Conservation (phyloP, 2,888 invertebrate genomes). For the Clivina fossor region DNA sequence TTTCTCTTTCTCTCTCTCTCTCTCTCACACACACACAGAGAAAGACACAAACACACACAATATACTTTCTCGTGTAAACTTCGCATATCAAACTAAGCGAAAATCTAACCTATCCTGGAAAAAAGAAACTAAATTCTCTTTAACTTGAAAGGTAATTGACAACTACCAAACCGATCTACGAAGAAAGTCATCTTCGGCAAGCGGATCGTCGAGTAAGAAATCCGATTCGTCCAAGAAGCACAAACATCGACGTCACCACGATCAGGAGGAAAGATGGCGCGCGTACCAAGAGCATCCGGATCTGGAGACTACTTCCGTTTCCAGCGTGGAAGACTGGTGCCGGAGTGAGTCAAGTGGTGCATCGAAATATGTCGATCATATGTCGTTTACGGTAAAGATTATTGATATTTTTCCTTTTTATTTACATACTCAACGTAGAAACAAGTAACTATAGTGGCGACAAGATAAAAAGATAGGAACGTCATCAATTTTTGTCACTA, state of each 20-base stretch:
- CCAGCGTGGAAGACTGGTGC: constrained; percentile 52
- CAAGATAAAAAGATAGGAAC: no score
- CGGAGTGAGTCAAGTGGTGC: constrained; percentile 49
- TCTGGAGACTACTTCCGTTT: constrained; percentile 48
- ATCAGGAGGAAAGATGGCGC: constrained; percentile 48
- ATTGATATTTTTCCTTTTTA: no score
- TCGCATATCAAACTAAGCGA: no score
- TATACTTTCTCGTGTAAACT: no score
- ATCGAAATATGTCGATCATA: constrained; percentile 50
- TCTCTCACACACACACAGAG: no score
- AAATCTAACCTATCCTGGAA: no score
- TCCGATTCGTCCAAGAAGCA: constrained; percentile 46
- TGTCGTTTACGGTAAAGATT: constrained; percentile 49
- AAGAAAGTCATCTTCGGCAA: constrained; percentile 49
- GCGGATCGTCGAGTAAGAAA: constrained; percentile 47
- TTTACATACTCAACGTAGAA: no score
- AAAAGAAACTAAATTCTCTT: no score
- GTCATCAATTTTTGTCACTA: no score
- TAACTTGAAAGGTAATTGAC: constrained; percentile 52
- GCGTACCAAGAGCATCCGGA: constrained; percentile 45
- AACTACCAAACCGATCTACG: constrained; percentile 63
- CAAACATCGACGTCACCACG: constrained; percentile 50
- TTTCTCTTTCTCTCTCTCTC: no score
- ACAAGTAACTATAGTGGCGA: no score
- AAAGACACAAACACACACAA: no score